phyloP scores from a whole-genome alignment of 2,797 vertebrate species.

The Spheniscus humboldti region DNA sequence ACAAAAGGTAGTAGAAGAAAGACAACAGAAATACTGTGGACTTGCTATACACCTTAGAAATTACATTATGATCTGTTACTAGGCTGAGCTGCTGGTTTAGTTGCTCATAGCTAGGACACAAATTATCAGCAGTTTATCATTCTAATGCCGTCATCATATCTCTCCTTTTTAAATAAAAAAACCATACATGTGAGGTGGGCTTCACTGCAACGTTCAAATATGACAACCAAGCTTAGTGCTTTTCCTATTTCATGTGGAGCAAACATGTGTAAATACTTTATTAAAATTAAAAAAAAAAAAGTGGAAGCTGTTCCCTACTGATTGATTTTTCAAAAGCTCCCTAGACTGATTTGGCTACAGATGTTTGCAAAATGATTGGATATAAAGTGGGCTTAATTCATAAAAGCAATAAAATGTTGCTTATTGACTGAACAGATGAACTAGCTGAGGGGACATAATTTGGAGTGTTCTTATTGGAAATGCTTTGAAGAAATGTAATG shows the following conservation, averaged over 20 bases:
- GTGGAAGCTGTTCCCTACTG: constrained; percentile 73
- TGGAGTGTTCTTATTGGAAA: constrained; percentile 74
- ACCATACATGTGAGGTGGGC: not conserved
- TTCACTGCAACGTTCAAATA: not conserved
- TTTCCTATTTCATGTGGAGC: constrained; percentile 47
- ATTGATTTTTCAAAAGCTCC: constrained; percentile 80
- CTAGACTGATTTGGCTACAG: constrained; percentile 73
- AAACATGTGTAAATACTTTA: constrained; percentile 77
- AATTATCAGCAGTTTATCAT: not conserved
- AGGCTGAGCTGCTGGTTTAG: not conserved
- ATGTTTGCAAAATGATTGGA: constrained; percentile 78
- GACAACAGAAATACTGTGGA: not conserved
- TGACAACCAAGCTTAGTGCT: not conserved
- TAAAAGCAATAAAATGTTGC: constrained; percentile 76
- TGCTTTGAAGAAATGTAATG: constrained; percentile 67
- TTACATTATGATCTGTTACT: not conserved
- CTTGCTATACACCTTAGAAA: not conserved
- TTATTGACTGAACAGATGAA: constrained; percentile 78
- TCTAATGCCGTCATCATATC: not conserved
- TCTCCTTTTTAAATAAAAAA: not conserved
- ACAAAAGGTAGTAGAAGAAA: not conserved
- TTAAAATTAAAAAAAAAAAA: constrained; percentile 67
- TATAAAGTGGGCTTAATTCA: constrained; percentile 77
- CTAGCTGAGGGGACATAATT: constrained; percentile 74
- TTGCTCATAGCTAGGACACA: not conserved